These are phyloP conservation scores for Aphelenchoides fujianensis DNA, from an alignment of 1,140 invertebrate species.

Conservation along the genomic window DNA sequence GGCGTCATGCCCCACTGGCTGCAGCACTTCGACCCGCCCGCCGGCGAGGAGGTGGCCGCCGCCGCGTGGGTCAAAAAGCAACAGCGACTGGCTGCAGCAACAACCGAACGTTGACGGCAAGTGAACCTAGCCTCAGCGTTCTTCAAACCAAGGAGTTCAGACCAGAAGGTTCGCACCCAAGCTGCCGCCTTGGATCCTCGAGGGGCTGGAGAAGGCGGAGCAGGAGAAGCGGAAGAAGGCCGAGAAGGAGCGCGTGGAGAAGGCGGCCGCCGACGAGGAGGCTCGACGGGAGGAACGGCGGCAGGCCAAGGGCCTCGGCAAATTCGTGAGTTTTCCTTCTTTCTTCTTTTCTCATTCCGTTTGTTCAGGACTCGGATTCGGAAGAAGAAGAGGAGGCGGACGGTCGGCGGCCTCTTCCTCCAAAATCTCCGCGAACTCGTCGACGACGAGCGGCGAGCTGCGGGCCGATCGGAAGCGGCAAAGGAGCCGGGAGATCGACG, in stretches of 20 bases:
- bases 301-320: constrained; percentile 37
- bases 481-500: constrained; percentile 25
- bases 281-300: constrained; percentile 29
- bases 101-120: neutral
- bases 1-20: constrained; percentile 22
- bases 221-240: constrained; percentile 83
- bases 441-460: constrained; percentile 21
- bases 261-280: constrained; percentile 49
- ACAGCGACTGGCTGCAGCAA: neutral
- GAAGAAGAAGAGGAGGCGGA: constrained; percentile 33
- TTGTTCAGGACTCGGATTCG: constrained; percentile 37
- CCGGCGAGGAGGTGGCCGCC: neutral
- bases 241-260: constrained; percentile 67
- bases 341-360: constrained; percentile 8
- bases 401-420: too few species aligned
- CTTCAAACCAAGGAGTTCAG: constrained; percentile 64
- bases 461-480: constrained; percentile 28
- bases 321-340: constrained; percentile 49
- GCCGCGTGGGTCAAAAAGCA: neutral
- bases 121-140: neutral
- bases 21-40: neutral
- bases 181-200: constrained; percentile 89
- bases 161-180: constrained; percentile 84
- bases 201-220: constrained; percentile 95
- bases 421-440: too few species aligned